Base-by-base conservation (phyloP, 2,113 vertebrate genomes). In the Antechinus flavipes region DNA sequence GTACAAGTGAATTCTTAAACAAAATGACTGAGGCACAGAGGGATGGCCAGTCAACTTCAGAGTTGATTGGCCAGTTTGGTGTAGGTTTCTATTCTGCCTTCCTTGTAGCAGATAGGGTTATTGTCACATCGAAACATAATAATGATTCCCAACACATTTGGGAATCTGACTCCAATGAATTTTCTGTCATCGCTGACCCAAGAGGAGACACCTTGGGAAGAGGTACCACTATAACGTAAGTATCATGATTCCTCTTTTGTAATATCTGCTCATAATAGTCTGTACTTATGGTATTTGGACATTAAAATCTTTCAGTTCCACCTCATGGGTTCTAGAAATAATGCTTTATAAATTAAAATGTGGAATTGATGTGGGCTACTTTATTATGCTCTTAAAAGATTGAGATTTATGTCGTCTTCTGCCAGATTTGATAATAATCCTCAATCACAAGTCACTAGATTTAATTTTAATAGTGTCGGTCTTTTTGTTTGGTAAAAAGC, bases 41-140 rank as follows among this genome's bases (percentile, higher is more conserved):
- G 23, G 99, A 99, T 12, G 99, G 98, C 42, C 99, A 99, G 98
- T 99, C 99, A n/a, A 99, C 99, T 12, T 99, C 99, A 0, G 99
- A 99, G 97, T 97, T 99, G 96, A 99, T 99, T 22, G 99, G 99
- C 50, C 99, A 99, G 99, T 99, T 99, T 92, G 99, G 99, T 93
- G 99, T 99, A 42, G 99, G 99, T 95, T 99, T 99, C 98, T 99
- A 99, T 97, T 99, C 99, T 12, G 99, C 99, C 97, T 99, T 99
- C 99, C 99, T 99, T 30, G 99, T 99, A 68, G 99, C 99, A 19
- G 99, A 99, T 98, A 99, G 99, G 95, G 99, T 99, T 95, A 99
- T 99, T 89, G 99, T 99, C 93, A 99, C 99, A 0, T 99, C 99
- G 1, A 99, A 99, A 98, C 99, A 99, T 98, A 99, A 99, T 98